Evolutionary conservation across 2,113 vertebrate genomes (phyloP).

Genomic region (Crocuta crocuta): DNA sequence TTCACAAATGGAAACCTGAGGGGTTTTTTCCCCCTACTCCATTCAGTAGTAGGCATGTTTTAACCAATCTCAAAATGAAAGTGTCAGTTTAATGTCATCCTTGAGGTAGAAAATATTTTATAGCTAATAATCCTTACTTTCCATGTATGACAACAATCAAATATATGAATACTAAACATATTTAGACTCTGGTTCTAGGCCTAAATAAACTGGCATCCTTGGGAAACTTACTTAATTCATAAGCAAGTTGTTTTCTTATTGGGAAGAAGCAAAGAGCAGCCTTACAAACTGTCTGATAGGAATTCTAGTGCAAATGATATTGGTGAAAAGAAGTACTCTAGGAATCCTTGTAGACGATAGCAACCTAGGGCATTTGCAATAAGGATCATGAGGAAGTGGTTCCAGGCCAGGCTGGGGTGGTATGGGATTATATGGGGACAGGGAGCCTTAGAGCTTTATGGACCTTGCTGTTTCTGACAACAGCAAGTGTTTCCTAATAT

Average conservation of each 20-base stretch:
- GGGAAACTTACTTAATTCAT: background rate
- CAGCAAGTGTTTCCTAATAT: conserved; percentile 41
- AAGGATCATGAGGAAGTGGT: background rate
- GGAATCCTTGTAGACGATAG: background rate
- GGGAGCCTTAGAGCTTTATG: background rate
- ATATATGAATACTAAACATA: background rate
- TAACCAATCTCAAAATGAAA: conserved; percentile 15
- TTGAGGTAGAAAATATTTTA: conserved; percentile 38
- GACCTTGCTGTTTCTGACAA: background rate
- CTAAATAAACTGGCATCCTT: background rate
- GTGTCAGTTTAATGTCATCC: conserved; percentile 12
- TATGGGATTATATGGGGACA: background rate
- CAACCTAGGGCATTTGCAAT: background rate
- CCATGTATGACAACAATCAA: background rate
- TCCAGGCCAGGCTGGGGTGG: background rate
- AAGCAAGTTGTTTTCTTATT: background rate
- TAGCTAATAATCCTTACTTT: conserved; percentile 1
- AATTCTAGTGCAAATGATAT: background rate
- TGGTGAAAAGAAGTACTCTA: background rate
- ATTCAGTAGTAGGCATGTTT: conserved; percentile 34
- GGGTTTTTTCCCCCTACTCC: background rate
- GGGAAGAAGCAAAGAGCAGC: conserved; percentile 11
- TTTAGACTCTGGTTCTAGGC: background rate
- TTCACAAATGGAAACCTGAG: conserved; percentile 39
- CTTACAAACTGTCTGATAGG: background rate